Evolutionary conservation across 2,113 vertebrate genomes (phyloP), one percentile per base, ranked within the genome.

Genomic region (Hyla sarda): DNA sequence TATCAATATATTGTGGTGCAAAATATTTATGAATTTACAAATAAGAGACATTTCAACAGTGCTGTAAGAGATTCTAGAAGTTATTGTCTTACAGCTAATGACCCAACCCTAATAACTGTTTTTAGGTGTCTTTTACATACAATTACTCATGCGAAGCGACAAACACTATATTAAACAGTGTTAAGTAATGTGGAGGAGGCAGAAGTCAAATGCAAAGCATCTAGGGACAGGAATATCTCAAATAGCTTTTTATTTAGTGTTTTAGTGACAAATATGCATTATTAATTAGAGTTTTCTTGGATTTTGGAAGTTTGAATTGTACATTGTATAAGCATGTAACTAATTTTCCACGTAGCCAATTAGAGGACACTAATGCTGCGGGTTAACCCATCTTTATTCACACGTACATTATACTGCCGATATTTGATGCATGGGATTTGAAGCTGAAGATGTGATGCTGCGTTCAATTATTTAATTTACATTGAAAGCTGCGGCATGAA

Each of bases 141-240:
- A 30, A 23, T 72, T 72, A 21, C 19, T 72, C 34, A 72, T 10
- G 69, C 41, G 69, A 72, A n/a, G n/a, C n/a, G 69, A 72, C 34
- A 34, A 72, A 72, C 69, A 72, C 69, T 72, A 72, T 21, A 1
- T 41, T 72, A 72, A 34, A 72, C 34, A 72, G 69, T 21, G 69
- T 23, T 72, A 67, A 32, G 25, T 67, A 72, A 41, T 37, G 69
- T 72, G 69, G 34, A 72, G 69, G 69, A 72, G 69, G 69, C 19
- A 41, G 69, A 41, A 37, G 34, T 72, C 16, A 72, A 23, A 37
- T 23, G 34, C 69, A 41, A 72, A 41, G 19, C 19, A 41, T 41
- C 7, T 10, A 72, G 25, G 41, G 37, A 19, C 28, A 72, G 32
- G 34, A 72, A 41, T 37, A 34, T 16, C 69, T 72, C 12, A 19